Evolutionary conservation across 2,113 vertebrate species (phyloP), one percentile per base, ranked within the genome.

Genomic region (Lepus timidus): DNA sequence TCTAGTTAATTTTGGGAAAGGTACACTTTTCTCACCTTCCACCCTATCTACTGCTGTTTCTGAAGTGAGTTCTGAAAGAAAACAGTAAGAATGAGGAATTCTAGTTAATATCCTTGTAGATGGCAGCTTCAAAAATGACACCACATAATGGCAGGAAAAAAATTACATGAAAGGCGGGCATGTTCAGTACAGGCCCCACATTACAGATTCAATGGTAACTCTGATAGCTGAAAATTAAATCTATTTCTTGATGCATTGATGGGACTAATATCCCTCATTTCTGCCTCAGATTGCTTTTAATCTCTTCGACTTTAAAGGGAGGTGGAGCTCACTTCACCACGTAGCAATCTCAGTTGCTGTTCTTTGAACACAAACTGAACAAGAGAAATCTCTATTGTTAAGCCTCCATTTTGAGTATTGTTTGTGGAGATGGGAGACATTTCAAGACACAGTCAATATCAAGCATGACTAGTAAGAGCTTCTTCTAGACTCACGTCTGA

Each of bases 101-200:
- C 71, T 62, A 36, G 4, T 1, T 74, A 58, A 39, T 16, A 27
- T 70, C 9, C 13, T 44, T n/a, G 7, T 5, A 36, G 1, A 9
- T 16, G 25, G 27, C 33, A 73, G 44, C 23, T 39, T 85, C 64
- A 58, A 51, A 85, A 39, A 13, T 3, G 27, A 49, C 27, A 33
- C 27, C 19, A 9, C 14, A 9, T 19, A 61, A 22, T 19, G 36
- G 33, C 27, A 36, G 9, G 81, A 67, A 39, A 29, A 31, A 3
- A 68, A 58, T 14, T 4, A 23, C 74, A 10, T 0, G 1, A 1
- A 2, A 1, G 19, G 20, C 20, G 2, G 22, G 23, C 4, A 11
- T 3, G 49, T 9, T 55, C 19, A 2, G 7, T 6, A 25, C 79
- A 61, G 27, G 44, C 39, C 11, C 27, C 3, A 1, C 13, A 9